Evolutionary conservation across 2,113 vertebrate species (phyloP).

Genomic region (Capreolus pygargus): DNA sequence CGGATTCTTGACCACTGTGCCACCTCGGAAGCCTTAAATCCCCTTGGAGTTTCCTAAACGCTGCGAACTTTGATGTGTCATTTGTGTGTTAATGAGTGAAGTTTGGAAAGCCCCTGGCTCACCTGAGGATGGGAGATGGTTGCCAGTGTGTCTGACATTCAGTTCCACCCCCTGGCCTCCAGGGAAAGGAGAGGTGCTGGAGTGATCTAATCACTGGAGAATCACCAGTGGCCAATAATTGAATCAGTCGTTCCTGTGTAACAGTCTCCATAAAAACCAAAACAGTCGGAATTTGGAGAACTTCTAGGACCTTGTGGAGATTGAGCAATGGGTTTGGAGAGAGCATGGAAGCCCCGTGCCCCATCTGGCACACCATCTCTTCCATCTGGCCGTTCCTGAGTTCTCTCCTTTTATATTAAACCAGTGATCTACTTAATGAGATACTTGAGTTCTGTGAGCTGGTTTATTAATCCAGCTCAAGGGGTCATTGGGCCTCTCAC

Average conservation of each 20-base stretch:
- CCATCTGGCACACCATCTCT: background rate
- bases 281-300: background rate
- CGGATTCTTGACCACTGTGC: background rate
- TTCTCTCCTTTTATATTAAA: background rate
- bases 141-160: background rate
- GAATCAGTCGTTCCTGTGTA: background rate
- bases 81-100: background rate
- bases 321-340: background rate
- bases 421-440: background rate
- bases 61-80: background rate
- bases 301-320: background rate
- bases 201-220: background rate
- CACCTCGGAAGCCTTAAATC: background rate
- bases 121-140: background rate
- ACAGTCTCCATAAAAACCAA: background rate
- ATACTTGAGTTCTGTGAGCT: background rate
- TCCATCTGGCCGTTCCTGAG: background rate
- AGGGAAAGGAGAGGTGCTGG: background rate
- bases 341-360: background rate
- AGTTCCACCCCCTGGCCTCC: background rate
- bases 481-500: background rate
- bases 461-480: background rate
- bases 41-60: background rate
- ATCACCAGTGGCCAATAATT: background rate
- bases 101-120: background rate